Conservation (phyloP, 2,113 vertebrate species). For the Rafetus swinhoei region DNA sequence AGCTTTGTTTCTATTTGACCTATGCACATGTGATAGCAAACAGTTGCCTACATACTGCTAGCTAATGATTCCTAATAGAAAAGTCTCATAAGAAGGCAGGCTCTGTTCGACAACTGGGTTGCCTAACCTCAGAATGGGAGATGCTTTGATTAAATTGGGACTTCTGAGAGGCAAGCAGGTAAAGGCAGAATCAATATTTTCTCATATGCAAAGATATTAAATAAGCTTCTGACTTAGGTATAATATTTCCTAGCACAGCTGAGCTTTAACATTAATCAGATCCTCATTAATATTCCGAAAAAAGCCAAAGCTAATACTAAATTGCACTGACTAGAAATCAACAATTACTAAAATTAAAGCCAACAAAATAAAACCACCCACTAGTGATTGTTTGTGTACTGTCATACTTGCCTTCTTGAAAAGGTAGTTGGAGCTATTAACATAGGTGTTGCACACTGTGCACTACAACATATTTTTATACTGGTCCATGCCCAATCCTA, state of each 20-base stretch:
- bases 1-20: neutral
- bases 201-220: slow-evolving; percentile 55
- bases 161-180: slow-evolving; percentile 44
- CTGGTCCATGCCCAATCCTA: neutral
- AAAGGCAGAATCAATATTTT: slow-evolving; percentile 34
- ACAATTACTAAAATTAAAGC: slow-evolving; percentile 35
- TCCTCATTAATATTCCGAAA: slow-evolving; percentile 57
- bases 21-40: neutral
- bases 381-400: neutral
- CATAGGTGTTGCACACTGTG: neutral
- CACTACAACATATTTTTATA: fast-evolving
- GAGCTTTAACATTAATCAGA: slow-evolving; percentile 74
- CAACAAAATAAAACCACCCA: neutral
- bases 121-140: neutral
- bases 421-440: neutral
- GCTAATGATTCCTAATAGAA: neutral
- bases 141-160: slow-evolving; percentile 53
- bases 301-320: slow-evolving; percentile 23
- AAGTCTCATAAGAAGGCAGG: neutral
- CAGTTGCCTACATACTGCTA: neutral
- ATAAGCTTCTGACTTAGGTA: slow-evolving; percentile 53
- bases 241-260: slow-evolving; percentile 54
- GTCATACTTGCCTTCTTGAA: slow-evolving; percentile 6
- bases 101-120: neutral
- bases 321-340: slow-evolving; percentile 20